Base-by-base conservation (phyloP, 37 sponge, comb jelly and placozoan genomes). In the Oscarella lobularis region DNA sequence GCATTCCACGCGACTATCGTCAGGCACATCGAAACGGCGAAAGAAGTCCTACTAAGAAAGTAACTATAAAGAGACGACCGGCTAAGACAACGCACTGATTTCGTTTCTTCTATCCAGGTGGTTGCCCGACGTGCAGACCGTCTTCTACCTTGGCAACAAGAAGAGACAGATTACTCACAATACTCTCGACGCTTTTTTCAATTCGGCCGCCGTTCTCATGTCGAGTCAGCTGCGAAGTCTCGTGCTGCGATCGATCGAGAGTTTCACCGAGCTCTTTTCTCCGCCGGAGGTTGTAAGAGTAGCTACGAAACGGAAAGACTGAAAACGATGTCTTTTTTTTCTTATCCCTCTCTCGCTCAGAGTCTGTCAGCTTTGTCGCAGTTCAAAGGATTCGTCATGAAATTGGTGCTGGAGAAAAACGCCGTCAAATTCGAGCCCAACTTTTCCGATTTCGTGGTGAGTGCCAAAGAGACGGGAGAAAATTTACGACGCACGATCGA, bases 111-210 rank as follows among this genome's bases (percentile, higher is more conserved):
- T n/a, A n/a, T n/a, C n/a, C 77, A 96, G 94, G 67, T 96, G 98
- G 98, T 84, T 92, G 67, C 84, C 89, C 36, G 98, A 85, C 39
- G 87, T 96, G n/a, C 98, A 96, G 80, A 87, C 87, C 74, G 87
- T 92, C 30, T 96, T 92, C 84, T 96, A 87, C 66, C 84, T 82
- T 14, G 98, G 91, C 5, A 96, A 92, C 87, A 92, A 90, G 85
- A 73, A 82, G 38, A 89, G 86, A 81, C 85, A 80, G 77, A 84
- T 96, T 39, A 90, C 98, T 35, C 76, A 84, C 20, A 39, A 85
- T 67, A 74, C 86, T 29, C 76, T 96, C 40, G 91, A 92, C 35
- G 68, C 60, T 3, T 85, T 92, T 89, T 92, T 96, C 78, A 79
- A 90, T 39, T 71, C 83, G 39, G 87, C 76, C 34, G 77, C 82